A percentile compares a stretch with the other conserved stretches of the same genome.
Evolutionary conservation across 2,888 invertebrate genomes (phyloP).

Genomic region (Xestobium rufovillosum): DNA sequence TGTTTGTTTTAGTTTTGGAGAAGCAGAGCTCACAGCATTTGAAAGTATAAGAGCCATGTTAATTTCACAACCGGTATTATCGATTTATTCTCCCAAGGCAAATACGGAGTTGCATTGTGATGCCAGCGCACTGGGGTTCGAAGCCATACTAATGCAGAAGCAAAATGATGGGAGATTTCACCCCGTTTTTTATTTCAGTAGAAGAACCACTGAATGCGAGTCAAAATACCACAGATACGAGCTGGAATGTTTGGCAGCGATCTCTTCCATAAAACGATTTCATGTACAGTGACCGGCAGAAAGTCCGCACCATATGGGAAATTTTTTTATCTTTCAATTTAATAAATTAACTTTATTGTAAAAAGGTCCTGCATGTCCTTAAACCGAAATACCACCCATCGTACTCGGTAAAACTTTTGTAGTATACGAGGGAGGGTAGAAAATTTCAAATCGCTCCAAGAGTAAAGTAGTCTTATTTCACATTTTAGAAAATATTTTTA

Average conservation of each 20-base stretch:
- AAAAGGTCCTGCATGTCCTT: no score
- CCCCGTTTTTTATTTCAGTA: slow-evolving; percentile 32
- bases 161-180: slow-evolving; percentile 28
- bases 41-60: slow-evolving; percentile 23
- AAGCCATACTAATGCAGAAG: slow-evolving; percentile 30
- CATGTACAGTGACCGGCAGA: no score
- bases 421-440: no score
- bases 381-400: no score
- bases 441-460: no score
- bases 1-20: slow-evolving; percentile 23
- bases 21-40: slow-evolving; percentile 23
- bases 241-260: slow-evolving; percentile 28
- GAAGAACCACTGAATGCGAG: slow-evolving; percentile 28
- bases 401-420: no score
- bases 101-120: slow-evolving; percentile 35
- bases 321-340: no score
- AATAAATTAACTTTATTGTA: no score
- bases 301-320: no score
- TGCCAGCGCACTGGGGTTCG: slow-evolving; percentile 30
- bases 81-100: slow-evolving; percentile 27
- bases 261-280: slow-evolving; percentile 28
- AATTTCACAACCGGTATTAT: slow-evolving; percentile 25
- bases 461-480: no score
- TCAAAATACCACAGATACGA: slow-evolving; percentile 34
- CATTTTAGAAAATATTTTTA: no score